A percentile compares a stretch with the other conserved stretches of the same genome.
phyloP scores from a whole-genome alignment of 2,113 vertebrate genomes.

The Loxodonta africana region DNA sequence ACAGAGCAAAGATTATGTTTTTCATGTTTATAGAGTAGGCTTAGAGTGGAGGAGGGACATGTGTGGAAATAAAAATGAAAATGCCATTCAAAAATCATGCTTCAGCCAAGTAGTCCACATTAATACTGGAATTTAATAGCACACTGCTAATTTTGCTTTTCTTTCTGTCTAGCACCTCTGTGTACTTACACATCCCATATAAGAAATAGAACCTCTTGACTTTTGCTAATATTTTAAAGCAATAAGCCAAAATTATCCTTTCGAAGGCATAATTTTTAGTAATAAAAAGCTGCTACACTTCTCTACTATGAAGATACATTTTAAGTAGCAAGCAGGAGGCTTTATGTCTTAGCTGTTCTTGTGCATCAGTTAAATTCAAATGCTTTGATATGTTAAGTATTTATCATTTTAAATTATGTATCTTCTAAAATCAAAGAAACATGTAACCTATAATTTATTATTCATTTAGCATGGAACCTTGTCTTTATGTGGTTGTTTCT shows the following conservation, averaged over 20 bases:
- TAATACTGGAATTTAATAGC: conserved; percentile 66
- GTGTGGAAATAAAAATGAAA: conserved; percentile 47
- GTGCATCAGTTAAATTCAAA: conserved; percentile 86
- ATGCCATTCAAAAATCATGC: conserved; percentile 47
- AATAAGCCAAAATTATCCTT: conserved; percentile 78
- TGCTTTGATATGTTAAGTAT: conserved; percentile 90
- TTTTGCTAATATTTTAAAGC: conserved; percentile 81
- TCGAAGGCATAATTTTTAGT: conserved; percentile 77
- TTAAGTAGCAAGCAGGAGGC: conserved; percentile 75
- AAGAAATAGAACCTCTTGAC: conserved; percentile 75
- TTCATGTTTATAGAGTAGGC: not conserved
- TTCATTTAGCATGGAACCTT: conserved; percentile 88
- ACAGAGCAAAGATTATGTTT: not conserved
- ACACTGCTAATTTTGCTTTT: conserved; percentile 51
- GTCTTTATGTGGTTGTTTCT: conserved; percentile 82
- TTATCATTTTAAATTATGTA: conserved; percentile 90
- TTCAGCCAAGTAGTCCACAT: conserved; percentile 7
- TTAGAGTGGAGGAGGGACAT: not conserved
- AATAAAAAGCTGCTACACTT: conserved; percentile 74
- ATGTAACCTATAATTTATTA: conserved; percentile 89
- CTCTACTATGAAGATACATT: conserved; percentile 68
- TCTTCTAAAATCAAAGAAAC: conserved; percentile 88
- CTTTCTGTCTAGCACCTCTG: conserved; percentile 30
- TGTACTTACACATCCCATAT: conserved; percentile 45
- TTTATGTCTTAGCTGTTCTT: conserved; percentile 78